Conservation (phyloP, 2,888 invertebrate species). For the Scaptomyza cyrtandrae region DNA sequence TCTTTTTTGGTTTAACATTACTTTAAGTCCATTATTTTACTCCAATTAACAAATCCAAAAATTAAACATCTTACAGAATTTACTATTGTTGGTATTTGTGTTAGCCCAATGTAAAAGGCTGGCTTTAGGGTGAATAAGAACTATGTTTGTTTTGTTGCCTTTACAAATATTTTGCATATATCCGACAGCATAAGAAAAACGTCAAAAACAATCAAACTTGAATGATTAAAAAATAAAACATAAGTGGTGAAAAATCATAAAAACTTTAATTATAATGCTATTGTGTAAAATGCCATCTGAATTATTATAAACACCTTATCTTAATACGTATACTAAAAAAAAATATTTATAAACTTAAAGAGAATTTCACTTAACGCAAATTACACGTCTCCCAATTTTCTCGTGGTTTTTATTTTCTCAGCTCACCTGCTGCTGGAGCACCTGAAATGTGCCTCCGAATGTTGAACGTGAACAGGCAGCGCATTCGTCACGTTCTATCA, state of each 20-base stretch:
- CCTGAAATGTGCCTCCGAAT: constrained; percentile 19
- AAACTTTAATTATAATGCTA: background rate
- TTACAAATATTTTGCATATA: too few species aligned
- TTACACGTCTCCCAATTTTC: constrained; percentile 14
- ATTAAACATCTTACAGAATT: background rate
- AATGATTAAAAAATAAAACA: too few species aligned
- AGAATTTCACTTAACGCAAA: constrained; percentile 19
- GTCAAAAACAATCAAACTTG: too few species aligned
- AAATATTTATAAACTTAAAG: constrained; percentile 2
- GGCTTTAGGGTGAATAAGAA: too few species aligned
- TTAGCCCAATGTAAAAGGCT: background rate
- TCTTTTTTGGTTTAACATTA: background rate
- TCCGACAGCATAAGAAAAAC: too few species aligned
- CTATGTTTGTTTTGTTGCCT: too few species aligned
- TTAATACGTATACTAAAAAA: background rate
- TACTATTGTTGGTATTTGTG: background rate
- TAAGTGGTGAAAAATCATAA: too few species aligned
- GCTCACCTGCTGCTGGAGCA: constrained; percentile 27
- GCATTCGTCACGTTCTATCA: constrained; percentile 73
- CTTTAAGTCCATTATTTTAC: background rate
- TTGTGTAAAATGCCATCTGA: background rate
- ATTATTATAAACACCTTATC: background rate
- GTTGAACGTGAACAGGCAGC: constrained; percentile 16
- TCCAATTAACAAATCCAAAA: constrained; percentile 17
- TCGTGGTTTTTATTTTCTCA: constrained; percentile 12